Percentiles rank a stretch among this genome's conserved stretches.
phyloP scores from a whole-genome alignment of 1,140 invertebrate species.

The Drosophila lowei region DNA sequence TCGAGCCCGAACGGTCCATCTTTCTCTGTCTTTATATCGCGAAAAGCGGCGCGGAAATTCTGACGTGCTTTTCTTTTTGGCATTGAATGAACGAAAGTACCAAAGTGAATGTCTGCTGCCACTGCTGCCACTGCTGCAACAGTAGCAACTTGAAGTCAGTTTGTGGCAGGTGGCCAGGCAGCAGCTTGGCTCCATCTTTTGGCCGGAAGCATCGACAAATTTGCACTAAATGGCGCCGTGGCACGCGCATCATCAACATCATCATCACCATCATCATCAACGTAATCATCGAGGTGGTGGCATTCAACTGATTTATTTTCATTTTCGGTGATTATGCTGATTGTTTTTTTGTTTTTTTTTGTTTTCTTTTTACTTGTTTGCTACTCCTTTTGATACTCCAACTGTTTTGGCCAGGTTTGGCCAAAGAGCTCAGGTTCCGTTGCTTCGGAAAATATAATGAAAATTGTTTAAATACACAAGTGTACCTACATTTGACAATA shows the following conservation, averaged over 20 bases:
- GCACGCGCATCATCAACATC: slow-evolving; percentile 71
- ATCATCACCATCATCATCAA: background rate
- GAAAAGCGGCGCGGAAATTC: slow-evolving; percentile 62
- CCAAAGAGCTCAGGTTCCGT: background rate
- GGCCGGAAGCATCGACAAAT: slow-evolving; percentile 72
- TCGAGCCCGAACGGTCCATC: slow-evolving; percentile 1
- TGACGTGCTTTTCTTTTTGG: slow-evolving; percentile 63
- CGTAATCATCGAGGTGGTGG: slow-evolving; percentile 30
- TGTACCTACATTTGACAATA: too few species aligned
- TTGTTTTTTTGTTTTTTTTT: slow-evolving; percentile 27
- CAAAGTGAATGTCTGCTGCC: slow-evolving; percentile 63
- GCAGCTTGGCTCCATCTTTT: slow-evolving; percentile 16
- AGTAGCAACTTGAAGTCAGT: slow-evolving; percentile 30
- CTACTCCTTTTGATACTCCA: slow-evolving; percentile 10
- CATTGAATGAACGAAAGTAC: slow-evolving; percentile 52
- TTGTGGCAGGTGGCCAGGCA: slow-evolving; percentile 26
- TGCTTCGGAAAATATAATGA: too few species aligned
- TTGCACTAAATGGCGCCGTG: slow-evolving; percentile 66
- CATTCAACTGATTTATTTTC: slow-evolving; percentile 44
- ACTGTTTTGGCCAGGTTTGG: background rate
- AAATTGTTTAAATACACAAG: too few species aligned
- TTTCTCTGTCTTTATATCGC: slow-evolving; percentile 1
- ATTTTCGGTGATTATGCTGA: slow-evolving; percentile 36
- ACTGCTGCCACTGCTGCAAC: slow-evolving; percentile 29
- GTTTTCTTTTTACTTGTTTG: background rate